These are phyloP conservation scores for Pionites leucogaster DNA, from an alignment of 2,113 vertebrate genomes.

Conservation along the genomic window DNA sequence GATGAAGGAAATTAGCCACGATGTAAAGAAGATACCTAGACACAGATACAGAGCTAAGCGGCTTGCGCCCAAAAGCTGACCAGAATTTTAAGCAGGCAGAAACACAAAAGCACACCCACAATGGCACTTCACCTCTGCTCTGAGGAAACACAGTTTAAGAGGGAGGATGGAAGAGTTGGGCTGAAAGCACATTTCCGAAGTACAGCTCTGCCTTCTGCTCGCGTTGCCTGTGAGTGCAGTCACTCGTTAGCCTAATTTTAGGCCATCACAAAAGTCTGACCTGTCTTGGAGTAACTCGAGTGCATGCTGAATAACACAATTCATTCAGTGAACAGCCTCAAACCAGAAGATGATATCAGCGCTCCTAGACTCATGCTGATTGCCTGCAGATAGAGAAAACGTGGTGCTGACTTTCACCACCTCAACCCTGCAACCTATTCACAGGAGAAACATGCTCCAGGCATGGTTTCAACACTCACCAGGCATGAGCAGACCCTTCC, in stretches of 20 bases:
- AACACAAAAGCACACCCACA: neutral
- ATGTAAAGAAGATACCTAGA: neutral
- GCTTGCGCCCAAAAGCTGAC: neutral
- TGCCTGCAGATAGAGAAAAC: neutral
- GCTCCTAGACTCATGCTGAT: neutral
- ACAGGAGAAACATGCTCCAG: rapidly evolving
- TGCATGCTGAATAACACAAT: neutral
- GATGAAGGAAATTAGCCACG: neutral
- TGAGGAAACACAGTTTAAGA: neutral
- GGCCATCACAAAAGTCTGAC: neutral
- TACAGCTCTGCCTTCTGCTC: neutral
- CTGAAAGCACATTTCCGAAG: neutral
- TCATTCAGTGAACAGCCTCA: neutral
- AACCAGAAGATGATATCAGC: neutral
- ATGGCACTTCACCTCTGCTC: neutral
- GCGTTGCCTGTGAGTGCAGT: neutral
- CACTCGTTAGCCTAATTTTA: neutral
- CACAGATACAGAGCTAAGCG: neutral
- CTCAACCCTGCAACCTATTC: neutral
- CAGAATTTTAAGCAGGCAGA: neutral
- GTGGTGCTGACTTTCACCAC: neutral
- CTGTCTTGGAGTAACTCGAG: neutral
- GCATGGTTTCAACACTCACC: rapidly evolving
- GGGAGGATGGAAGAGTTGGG: neutral
- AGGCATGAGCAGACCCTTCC: neutral